Conservation (phyloP, 2,888 invertebrate species). For the Empis livida region DNA sequence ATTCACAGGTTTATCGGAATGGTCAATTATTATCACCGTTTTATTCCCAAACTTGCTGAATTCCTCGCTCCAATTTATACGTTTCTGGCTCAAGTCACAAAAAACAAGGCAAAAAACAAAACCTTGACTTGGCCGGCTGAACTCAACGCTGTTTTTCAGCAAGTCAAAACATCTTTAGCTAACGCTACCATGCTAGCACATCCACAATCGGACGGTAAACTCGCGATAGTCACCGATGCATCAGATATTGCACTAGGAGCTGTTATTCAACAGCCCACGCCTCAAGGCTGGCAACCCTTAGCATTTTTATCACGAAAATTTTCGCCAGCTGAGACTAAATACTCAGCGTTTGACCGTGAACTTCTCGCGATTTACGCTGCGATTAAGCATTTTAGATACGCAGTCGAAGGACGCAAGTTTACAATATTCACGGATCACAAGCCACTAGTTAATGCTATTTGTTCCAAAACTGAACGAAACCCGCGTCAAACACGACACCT, state of each 20-base stretch:
- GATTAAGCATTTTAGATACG: neutral
- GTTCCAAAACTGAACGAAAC: conserved; percentile 6
- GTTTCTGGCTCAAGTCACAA: neutral
- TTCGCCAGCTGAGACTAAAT: neutral
- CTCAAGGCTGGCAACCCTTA: neutral
- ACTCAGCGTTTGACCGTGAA: neutral
- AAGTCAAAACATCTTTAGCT: neutral
- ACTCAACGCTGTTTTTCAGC: neutral
- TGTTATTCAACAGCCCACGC: neutral
- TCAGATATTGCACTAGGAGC: neutral
- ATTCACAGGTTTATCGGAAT: conserved; percentile 1
- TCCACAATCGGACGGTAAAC: neutral
- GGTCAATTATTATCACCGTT: conserved; percentile 3
- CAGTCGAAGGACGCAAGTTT: neutral
- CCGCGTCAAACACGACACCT: conserved; percentile 7
- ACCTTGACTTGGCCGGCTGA: neutral
- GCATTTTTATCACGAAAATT: neutral
- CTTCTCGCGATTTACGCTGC: neutral
- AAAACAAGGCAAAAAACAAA: neutral
- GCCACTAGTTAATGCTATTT: neutral
- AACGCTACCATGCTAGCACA: neutral
- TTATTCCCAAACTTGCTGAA: conserved; percentile 1
- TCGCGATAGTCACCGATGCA: neutral
- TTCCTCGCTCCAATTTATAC: neutral
- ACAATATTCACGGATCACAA: neutral